A percentile compares a stretch with the other conserved stretches of the same genome.
phyloP scores from a whole-genome alignment of 1,140 invertebrate species.

The Neocloeon triangulifer region DNA sequence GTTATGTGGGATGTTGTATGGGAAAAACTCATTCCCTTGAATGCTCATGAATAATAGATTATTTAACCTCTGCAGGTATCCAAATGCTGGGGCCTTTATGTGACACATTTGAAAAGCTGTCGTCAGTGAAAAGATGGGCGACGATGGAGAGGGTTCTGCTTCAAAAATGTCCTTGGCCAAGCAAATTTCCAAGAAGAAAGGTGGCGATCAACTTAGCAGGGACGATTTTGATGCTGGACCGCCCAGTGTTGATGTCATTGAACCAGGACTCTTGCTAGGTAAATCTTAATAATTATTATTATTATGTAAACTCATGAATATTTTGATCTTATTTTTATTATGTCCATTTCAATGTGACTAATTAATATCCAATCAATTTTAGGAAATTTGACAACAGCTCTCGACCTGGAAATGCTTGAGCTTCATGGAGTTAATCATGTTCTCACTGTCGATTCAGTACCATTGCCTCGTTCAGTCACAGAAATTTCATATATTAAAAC shows the following conservation, averaged over 20 bases:
- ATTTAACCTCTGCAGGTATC: too few species aligned
- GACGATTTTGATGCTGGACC: constrained; percentile 37
- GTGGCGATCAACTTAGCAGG: constrained; percentile 12
- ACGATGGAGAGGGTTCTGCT: too few species aligned
- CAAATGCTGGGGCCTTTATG: too few species aligned
- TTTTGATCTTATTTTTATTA: not conserved
- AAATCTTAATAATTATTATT: constrained; percentile 9
- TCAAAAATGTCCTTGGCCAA: too few species aligned
- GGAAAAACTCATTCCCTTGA: too few species aligned
- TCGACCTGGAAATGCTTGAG: constrained; percentile 38
- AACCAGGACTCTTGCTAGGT: constrained; percentile 45
- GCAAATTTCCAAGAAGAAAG: constrained; percentile 4
- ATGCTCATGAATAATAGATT: too few species aligned
- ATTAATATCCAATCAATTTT: constrained; percentile 8
- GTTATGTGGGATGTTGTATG: too few species aligned
- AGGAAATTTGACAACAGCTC: constrained; percentile 59
- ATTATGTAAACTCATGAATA: not conserved
- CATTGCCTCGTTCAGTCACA: constrained; percentile 44
- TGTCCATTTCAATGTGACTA: constrained; percentile 2
- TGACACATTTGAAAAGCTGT: too few species aligned
- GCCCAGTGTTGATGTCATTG: constrained; percentile 38
- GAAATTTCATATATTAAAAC: constrained; percentile 36
- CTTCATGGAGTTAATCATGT: constrained; percentile 46
- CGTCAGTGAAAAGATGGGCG: too few species aligned
- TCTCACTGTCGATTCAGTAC: constrained; percentile 58